These are phyloP conservation scores for Megalops atlanticus DNA, from an alignment of 2,113 vertebrate genomes.

Conservation along the genomic window DNA sequence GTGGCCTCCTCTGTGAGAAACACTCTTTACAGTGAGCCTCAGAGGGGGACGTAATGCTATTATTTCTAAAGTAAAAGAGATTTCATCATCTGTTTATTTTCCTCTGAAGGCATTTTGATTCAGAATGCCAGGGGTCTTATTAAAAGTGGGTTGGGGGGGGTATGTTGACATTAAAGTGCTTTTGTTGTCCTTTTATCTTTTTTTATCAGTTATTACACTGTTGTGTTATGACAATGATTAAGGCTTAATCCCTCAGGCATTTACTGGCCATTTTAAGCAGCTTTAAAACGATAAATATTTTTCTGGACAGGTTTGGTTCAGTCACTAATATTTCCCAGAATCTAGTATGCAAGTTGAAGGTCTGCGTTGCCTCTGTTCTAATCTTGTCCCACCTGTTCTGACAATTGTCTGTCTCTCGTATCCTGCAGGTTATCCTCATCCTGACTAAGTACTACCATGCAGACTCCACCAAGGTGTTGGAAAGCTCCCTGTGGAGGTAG, in stretches of 20 bases:
- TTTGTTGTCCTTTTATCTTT: neutral
- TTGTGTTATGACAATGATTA: neutral
- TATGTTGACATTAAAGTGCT: neutral
- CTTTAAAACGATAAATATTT: too few relatives aligned
- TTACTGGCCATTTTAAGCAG: too few relatives aligned
- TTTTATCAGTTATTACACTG: neutral
- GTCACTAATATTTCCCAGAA: neutral
- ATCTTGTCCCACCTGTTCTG: neutral
- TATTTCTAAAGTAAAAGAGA: neutral
- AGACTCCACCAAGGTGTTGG: conserved; percentile 93
- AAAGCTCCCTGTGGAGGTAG: conserved; percentile 92
- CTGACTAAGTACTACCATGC: conserved; percentile 97
- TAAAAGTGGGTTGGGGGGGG: too few relatives aligned
- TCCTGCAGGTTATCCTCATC: conserved; percentile 90
- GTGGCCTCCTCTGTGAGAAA: neutral
- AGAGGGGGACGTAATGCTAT: neutral
- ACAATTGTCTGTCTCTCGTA: conserved; percentile 34
- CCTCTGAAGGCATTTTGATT: conserved; percentile 4
- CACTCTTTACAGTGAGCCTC: neutral
- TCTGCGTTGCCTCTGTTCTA: neutral
- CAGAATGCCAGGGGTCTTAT: neutral
- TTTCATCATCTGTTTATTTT: neutral
- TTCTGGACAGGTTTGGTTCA: neutral
- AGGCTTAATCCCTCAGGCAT: neutral
- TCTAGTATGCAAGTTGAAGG: neutral